Evolutionary conservation across 2,113 vertebrate species (phyloP).

Genomic region (Prinia subflava): DNA sequence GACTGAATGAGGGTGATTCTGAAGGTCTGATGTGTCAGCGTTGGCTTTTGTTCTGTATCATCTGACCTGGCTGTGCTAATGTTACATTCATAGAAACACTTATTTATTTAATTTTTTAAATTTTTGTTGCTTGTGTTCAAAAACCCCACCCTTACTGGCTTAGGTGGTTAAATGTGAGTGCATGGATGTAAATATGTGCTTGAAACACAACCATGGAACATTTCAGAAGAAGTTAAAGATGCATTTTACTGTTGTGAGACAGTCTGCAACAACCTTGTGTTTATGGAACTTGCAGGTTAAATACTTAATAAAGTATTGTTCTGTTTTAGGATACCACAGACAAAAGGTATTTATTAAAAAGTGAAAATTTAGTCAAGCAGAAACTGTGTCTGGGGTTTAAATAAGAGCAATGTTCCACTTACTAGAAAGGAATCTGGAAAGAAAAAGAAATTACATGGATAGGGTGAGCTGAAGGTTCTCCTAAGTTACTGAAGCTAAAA

Average conservation of each 20-base stretch:
- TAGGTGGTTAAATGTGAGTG: not conserved
- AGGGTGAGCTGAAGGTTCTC: not conserved
- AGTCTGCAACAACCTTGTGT: not conserved
- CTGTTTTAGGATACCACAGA: not conserved
- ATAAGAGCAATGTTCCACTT: not conserved
- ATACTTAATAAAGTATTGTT: not conserved
- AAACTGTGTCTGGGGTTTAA: not conserved
- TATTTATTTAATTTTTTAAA: not conserved
- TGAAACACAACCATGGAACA: not conserved
- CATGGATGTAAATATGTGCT: not conserved
- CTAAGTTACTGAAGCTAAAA: not conserved
- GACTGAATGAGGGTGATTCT: not conserved
- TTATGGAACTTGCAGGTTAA: not conserved
- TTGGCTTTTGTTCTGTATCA: not conserved
- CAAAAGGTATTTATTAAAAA: not conserved
- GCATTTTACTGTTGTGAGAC: not conserved
- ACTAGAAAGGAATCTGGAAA: not conserved
- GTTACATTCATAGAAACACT: not conserved
- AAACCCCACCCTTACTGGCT: not conserved
- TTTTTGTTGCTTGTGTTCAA: not conserved
- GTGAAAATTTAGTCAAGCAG: not conserved
- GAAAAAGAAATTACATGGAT: not conserved
- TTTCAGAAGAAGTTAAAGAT: not conserved
- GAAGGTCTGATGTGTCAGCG: accelerated
- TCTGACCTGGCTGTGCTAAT: not conserved